phyloP scores from a whole-genome alignment of 2,113 vertebrate species.

The Martes martes region DNA sequence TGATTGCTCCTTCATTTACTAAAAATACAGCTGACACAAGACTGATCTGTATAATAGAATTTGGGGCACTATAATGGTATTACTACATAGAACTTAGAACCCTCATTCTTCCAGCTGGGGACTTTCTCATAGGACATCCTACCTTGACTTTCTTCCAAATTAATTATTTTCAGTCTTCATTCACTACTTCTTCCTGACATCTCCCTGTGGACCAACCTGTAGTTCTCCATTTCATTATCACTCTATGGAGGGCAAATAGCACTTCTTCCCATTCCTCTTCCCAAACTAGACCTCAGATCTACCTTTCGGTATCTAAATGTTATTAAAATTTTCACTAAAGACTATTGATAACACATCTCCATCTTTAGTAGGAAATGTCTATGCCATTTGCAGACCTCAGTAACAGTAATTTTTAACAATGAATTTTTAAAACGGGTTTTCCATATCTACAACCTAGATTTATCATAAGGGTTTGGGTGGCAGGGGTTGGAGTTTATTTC shows the following conservation, averaged over 20 bases:
- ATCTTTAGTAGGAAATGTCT: background rate
- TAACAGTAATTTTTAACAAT: background rate
- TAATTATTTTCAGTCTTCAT: background rate
- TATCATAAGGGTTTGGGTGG: background rate
- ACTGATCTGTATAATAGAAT: background rate
- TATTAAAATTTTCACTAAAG: background rate
- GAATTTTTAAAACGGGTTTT: background rate
- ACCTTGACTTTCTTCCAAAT: background rate
- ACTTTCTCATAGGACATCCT: background rate
- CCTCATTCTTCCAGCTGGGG: background rate
- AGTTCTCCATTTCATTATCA: background rate
- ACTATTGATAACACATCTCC: background rate
- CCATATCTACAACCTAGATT: background rate
- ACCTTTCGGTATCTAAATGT: background rate
- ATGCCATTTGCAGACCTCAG: background rate
- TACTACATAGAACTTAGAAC: background rate
- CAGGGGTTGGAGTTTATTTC: background rate
- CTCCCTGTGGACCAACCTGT: background rate
- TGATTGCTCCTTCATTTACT: background rate
- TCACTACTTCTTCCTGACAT: background rate
- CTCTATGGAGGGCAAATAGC: accelerated
- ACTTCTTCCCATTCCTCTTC: background rate
- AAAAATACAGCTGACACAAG: background rate
- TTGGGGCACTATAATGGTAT: background rate
- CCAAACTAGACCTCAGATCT: background rate